Evolutionary conservation across 1,140 invertebrate genomes (phyloP).

Genomic region (Ips nitidus): DNA sequence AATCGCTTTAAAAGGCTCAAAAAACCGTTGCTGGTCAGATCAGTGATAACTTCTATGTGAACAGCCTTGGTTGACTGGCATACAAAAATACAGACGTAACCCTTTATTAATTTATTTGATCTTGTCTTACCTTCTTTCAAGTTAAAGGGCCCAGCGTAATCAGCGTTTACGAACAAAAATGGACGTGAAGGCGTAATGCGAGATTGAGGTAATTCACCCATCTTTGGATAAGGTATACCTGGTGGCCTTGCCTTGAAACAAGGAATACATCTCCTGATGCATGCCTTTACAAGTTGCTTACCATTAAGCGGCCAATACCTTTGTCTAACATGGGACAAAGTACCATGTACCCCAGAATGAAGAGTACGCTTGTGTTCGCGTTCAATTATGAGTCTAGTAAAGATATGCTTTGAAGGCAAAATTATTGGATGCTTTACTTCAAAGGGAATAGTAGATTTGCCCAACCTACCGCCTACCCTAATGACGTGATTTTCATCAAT

Average conservation of each 20-base stretch:
- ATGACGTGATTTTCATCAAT: too few species aligned
- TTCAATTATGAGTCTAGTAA: too few species aligned
- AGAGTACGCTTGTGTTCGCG: too few species aligned
- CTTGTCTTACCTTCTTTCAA: conserved; percentile 22
- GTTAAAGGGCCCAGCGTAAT: conserved; percentile 36
- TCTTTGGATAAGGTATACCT: conserved; percentile 39
- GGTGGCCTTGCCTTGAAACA: too few species aligned
- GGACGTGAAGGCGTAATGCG: conserved; percentile 40
- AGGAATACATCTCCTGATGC: too few species aligned
- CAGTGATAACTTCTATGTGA: conserved; percentile 19
- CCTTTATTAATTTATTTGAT: conserved; percentile 12
- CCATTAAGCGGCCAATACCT: too few species aligned
- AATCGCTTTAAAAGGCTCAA: conserved; percentile 44
- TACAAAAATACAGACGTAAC: conserved; percentile 26
- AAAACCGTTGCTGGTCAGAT: conserved; percentile 19
- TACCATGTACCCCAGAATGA: too few species aligned
- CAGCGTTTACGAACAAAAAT: conserved; percentile 43
- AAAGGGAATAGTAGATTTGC: too few species aligned
- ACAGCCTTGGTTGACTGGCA: conserved; percentile 29
- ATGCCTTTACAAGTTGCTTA: too few species aligned
- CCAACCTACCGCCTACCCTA: too few species aligned
- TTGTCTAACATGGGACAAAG: too few species aligned
- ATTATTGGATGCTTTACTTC: conserved; percentile 39
- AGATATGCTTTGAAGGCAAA: too few species aligned
- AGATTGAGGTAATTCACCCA: conserved; percentile 49